phyloP scores from a whole-genome alignment of 2,888 invertebrate genomes.

The Sminthurides aquaticus region DNA sequence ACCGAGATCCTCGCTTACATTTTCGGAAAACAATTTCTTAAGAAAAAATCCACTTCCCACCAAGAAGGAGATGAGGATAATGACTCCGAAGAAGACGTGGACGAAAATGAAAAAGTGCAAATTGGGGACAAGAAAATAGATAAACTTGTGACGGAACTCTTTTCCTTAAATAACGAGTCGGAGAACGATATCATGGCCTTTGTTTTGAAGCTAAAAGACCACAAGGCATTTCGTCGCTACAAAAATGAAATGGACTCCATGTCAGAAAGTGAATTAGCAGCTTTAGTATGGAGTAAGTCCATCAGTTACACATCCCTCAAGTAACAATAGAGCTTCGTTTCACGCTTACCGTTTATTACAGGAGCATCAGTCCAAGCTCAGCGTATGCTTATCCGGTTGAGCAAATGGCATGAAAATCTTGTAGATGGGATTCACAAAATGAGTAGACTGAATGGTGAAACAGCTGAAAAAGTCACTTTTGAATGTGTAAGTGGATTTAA shows the following conservation, averaged over 20 bases:
- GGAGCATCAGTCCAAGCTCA: constrained; percentile 13
- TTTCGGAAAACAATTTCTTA: constrained; percentile 3
- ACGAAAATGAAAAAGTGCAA: background rate
- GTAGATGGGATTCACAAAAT: constrained; percentile 2
- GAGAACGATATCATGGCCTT: constrained; percentile 14
- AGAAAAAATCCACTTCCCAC: background rate
- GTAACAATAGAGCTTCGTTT: no score
- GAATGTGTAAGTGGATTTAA: constrained; percentile 14
- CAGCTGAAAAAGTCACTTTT: background rate
- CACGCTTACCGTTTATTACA: no score
- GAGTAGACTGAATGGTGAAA: constrained; percentile 7
- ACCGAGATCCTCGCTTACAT: constrained; percentile 5
- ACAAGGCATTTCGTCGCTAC: constrained; percentile 5
- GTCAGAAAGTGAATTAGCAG: background rate
- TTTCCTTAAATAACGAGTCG: background rate
- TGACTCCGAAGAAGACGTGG: background rate
- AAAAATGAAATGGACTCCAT: background rate
- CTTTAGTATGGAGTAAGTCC: constrained; percentile 16
- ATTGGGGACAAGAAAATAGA: background rate
- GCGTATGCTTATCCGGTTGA: constrained; percentile 8
- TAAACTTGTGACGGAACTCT: background rate
- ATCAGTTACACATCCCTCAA: no score
- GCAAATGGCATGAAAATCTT: constrained; percentile 11
- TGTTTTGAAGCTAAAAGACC: constrained; percentile 7
- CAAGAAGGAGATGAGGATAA: background rate